phyloP scores from a whole-genome alignment of 2,113 vertebrate genomes.

The Eretmochelys imbricata region DNA sequence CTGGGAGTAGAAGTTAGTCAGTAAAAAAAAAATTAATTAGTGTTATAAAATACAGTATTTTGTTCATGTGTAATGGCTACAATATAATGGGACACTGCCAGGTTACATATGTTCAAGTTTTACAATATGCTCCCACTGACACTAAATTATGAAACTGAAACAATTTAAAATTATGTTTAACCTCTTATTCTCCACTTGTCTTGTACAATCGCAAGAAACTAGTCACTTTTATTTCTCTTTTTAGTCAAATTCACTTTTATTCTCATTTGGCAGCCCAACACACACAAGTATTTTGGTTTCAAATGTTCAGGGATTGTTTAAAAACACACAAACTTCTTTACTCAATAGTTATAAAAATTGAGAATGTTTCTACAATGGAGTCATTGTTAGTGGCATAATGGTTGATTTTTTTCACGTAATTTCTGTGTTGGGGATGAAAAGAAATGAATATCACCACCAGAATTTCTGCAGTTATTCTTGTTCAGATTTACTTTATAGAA shows the following conservation, averaged over 20 bases:
- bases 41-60: background rate
- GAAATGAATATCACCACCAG: background rate
- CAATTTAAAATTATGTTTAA: background rate
- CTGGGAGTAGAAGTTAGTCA: background rate
- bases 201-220: background rate
- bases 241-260: background rate
- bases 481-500: background rate
- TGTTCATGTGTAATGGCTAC: background rate
- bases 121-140: fast-evolving
- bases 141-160: background rate
- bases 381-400: background rate
- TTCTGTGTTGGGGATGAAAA: background rate
- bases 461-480: background rate
- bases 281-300: background rate
- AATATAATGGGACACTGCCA: no score
- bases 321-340: background rate
- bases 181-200: fast-evolving
- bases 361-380: background rate
- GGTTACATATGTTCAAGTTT: background rate
- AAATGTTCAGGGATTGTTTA: background rate
- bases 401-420: background rate
- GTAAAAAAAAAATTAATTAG: background rate
- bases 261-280: background rate
- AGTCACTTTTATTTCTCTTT: background rate
- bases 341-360: background rate